Base-by-base conservation (phyloP, 92 coral and sea anemone genomes). In the Desmophyllum pertusum region DNA sequence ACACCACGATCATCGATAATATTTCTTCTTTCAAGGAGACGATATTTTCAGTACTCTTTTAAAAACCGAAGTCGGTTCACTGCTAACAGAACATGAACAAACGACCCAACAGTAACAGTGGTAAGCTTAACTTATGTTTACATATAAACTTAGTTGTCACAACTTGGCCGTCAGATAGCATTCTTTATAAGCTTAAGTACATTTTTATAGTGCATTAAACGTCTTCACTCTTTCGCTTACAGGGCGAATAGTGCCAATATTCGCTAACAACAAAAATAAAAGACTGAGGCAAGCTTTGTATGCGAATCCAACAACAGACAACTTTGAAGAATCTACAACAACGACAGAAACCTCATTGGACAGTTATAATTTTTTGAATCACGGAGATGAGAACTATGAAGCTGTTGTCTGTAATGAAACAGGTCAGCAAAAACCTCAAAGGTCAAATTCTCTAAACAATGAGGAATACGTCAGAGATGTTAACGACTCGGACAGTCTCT, bases 221-320 rank as follows among this genome's bases (percentile, higher is more conserved):
- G n/a, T n/a, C n/a, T n/a, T n/a, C n/a, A 23, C 40, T 55, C 3
- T 19, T 55, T 41, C 2, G 27, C 53, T 48, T 53, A 36, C 63
- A 82, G 86, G 92, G 74, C 89, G 85, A 1, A 79, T 92, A 31
- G 93, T 94, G 84, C 98, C 98, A 52, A 94, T 94, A 64, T 94
- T 94, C 77, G 87, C 89, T 25, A 94, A 90, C 90, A 91, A 89
- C 91, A 94, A 92, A 68, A 94, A 87, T 87, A 92, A 91, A 80
- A 86, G 95, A 57, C 65, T 92, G n/a, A 93, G 91, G 48, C 95
- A 94, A 85, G 98, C 95, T 37, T 76, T 94, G 79, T 94, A 92
- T 41, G 95, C 98, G 50, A 92, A 87, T 75, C 98, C 98, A 67
- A 35, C 84, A 50, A 48, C 72, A 30, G 72, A 82, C 41, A 62